Conservation (phyloP, 2,888 invertebrate genomes). For the Sialis lutaria region DNA sequence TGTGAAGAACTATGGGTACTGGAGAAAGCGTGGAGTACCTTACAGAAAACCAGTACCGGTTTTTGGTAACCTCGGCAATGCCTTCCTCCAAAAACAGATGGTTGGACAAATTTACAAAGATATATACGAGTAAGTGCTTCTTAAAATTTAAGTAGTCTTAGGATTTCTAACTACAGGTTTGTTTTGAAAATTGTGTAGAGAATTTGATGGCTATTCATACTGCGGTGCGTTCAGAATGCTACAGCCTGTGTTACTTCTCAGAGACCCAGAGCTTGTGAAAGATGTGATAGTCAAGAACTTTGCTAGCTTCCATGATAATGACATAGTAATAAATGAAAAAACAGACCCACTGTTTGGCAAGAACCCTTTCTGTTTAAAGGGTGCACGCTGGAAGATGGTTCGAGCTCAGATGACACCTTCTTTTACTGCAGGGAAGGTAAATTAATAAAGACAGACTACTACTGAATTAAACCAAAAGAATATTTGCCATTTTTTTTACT, state of each 20-base stretch:
- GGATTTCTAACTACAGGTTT: too few species aligned
- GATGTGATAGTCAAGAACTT: conserved; percentile 20
- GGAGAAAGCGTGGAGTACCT: conserved; percentile 22
- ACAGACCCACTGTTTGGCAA: conserved; percentile 23
- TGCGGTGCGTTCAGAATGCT: conserved; percentile 19
- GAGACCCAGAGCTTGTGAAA: conserved; percentile 18
- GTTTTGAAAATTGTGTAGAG: conserved; percentile 2
- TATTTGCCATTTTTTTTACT: too few species aligned
- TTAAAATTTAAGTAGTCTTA: neutral
- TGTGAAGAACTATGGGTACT: conserved; percentile 16
- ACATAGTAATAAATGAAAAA: conserved; percentile 18
- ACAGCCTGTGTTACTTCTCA: conserved; percentile 15
- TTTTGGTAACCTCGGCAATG: conserved; percentile 21
- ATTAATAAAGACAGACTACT: too few species aligned
- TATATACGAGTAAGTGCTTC: conserved; percentile 21
- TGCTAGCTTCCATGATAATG: conserved; percentile 14
- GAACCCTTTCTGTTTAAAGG: conserved; percentile 24
- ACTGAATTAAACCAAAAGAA: too few species aligned
- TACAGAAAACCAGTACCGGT: conserved; percentile 20
- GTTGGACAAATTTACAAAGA: conserved; percentile 19
- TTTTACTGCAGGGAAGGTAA: conserved; percentile 23
- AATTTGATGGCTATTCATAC: conserved; percentile 12
- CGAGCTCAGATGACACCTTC: conserved; percentile 27
- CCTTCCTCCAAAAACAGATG: conserved; percentile 16
- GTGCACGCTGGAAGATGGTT: conserved; percentile 25